Conservation (phyloP, 1,140 invertebrate genomes). For the Hyphantria cunea region DNA sequence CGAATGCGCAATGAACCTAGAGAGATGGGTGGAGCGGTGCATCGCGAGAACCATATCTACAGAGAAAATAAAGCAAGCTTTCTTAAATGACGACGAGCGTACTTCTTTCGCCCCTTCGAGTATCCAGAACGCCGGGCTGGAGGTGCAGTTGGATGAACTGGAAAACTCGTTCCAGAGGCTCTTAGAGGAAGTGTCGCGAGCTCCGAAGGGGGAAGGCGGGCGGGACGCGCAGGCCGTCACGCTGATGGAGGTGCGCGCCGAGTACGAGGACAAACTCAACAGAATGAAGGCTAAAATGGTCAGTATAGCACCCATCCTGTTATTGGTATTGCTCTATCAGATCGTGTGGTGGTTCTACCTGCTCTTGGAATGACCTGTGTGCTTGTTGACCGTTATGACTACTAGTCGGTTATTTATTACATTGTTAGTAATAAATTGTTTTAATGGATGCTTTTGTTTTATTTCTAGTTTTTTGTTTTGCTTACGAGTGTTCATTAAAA, state of each 20-base stretch:
- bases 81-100: constrained; percentile 53
- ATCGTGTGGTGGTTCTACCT: constrained; percentile 76
- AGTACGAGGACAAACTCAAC: constrained; percentile 86
- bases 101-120: constrained; percentile 47
- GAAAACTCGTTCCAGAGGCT: constrained; percentile 66
- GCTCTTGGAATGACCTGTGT: constrained; percentile 64
- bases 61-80: constrained; percentile 69
- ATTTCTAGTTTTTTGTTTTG: constrained; percentile 45
- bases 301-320: constrained; percentile 78
- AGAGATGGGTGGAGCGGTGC: constrained; percentile 64
- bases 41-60: constrained; percentile 53
- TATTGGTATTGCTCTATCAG: constrained; percentile 73
- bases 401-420: constrained; percentile 50
- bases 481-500: constrained; percentile 45
- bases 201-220: constrained; percentile 57
- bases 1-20: constrained; percentile 61
- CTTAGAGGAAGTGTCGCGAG: constrained; percentile 57
- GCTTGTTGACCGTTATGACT: constrained; percentile 44
- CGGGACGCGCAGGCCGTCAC: constrained; percentile 50
- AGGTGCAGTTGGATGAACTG: constrained; percentile 65
- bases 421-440: constrained; percentile 63
- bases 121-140: constrained; percentile 61
- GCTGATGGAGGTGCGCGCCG: constrained; percentile 82
- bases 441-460: constrained; percentile 62
- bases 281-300: constrained; percentile 88